Conservation (phyloP, 2,113 vertebrate genomes). For the Callipepla squamata region DNA sequence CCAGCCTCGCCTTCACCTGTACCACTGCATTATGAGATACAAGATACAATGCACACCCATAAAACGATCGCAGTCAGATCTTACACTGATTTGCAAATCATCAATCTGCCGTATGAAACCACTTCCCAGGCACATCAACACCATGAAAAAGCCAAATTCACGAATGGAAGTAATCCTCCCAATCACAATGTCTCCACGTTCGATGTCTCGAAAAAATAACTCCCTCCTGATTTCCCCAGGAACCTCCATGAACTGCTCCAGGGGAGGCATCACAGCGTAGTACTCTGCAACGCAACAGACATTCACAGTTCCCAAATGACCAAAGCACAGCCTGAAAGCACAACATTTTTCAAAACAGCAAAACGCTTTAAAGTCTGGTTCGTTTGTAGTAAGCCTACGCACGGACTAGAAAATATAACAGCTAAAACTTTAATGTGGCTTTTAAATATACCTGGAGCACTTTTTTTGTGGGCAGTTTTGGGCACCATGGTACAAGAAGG, state of each 20-base stretch:
- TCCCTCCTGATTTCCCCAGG: constrained; percentile 86
- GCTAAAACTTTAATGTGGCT: fast-evolving
- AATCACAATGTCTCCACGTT: constrained; percentile 91
- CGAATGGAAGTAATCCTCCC: constrained; percentile 92
- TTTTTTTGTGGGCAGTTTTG: too few relatives aligned
- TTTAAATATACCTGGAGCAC: background rate
- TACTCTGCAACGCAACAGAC: constrained; percentile 78
- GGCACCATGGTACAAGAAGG: background rate
- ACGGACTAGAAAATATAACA: fast-evolving
- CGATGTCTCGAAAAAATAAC: constrained; percentile 91
- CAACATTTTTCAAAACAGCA: fast-evolving
- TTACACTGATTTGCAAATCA: constrained; percentile 92
- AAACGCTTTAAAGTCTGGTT: fast-evolving
- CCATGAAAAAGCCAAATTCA: constrained; percentile 97
- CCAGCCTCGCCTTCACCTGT: background rate
- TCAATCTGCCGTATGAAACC: constrained; percentile 89
- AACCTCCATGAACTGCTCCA: constrained; percentile 94
- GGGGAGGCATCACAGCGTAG: constrained; percentile 91
- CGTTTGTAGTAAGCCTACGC: fast-evolving
- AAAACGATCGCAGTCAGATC: background rate
- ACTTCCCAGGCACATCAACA: constrained; percentile 88
- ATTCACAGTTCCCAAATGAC: fast-evolving
- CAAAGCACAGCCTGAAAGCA: background rate
- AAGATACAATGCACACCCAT: fast-evolving
- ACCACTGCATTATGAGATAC: fast-evolving